Conservation (phyloP, 2,797 vertebrate species). For the Podarcis siculus region DNA sequence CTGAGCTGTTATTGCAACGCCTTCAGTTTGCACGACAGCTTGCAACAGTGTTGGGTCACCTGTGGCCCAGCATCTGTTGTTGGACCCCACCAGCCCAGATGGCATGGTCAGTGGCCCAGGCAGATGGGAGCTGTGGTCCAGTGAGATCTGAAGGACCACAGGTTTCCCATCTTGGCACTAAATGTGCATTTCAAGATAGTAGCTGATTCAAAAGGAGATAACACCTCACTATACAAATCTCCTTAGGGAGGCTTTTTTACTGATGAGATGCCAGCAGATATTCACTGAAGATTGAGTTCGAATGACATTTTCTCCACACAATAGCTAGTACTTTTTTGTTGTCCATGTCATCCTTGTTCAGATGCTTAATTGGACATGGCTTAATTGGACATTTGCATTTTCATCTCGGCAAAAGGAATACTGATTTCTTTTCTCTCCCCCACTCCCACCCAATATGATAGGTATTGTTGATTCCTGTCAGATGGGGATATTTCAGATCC, state of each 20-base stretch:
- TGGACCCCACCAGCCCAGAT: no score
- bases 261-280: neutral
- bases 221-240: neutral
- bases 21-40: neutral
- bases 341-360: neutral
- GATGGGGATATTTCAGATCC: conserved; percentile 94
- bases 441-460: conserved; percentile 57
- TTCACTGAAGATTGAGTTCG: neutral
- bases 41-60: neutral
- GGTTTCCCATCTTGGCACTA: neutral
- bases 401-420: neutral
- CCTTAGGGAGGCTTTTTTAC: neutral
- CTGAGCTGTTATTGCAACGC: neutral
- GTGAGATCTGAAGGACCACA: neutral
- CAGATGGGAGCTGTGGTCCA: neutral
- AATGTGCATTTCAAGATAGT: neutral
- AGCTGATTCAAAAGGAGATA: neutral
- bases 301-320: no score
- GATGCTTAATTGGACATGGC: neutral
- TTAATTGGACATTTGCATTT: neutral
- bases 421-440: conserved; percentile 45
- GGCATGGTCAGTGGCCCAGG: no score
- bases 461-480: conserved; percentile 94
- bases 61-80: no score
- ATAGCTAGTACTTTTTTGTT: no score